Conservation (phyloP, 2,113 vertebrate genomes). For the Chrysemys picta region DNA sequence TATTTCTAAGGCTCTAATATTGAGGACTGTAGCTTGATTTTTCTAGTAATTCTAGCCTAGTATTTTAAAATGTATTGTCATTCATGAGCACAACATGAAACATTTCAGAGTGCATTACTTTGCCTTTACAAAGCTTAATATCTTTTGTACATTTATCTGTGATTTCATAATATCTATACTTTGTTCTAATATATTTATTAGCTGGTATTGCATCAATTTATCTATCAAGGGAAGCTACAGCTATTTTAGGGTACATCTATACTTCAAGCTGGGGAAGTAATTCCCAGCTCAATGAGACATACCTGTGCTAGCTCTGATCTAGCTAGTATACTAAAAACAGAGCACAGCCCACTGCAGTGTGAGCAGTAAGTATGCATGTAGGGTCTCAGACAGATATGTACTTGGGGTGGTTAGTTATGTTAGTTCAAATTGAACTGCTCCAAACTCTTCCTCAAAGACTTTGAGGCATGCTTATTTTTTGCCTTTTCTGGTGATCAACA, state of each 20-base stretch:
- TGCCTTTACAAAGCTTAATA: neutral
- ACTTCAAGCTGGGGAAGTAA: too few species aligned
- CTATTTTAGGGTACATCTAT: neutral
- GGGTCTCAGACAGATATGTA: too few species aligned
- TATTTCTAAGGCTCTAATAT: neutral
- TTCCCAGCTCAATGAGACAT: too few species aligned
- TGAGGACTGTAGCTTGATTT: neutral
- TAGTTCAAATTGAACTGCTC: conserved; percentile 52
- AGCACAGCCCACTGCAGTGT: too few species aligned
- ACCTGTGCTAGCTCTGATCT: too few species aligned
- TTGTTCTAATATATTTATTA: conserved; percentile 8
- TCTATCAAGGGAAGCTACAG: too few species aligned
- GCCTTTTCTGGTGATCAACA: conserved; percentile 1
- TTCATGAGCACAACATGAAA: neutral
- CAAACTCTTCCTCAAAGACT: conserved; percentile 52
- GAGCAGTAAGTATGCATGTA: too few species aligned
- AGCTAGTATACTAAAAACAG: too few species aligned
- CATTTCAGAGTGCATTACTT: neutral
- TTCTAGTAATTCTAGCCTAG: neutral
- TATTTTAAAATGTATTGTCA: neutral
- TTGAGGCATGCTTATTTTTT: neutral
- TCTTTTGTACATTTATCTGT: neutral
- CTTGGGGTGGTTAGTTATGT: neutral
- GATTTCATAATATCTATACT: neutral
- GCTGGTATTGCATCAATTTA: neutral